phyloP scores from a whole-genome alignment of 2,888 invertebrate species.

The Chironomus riparius region DNA sequence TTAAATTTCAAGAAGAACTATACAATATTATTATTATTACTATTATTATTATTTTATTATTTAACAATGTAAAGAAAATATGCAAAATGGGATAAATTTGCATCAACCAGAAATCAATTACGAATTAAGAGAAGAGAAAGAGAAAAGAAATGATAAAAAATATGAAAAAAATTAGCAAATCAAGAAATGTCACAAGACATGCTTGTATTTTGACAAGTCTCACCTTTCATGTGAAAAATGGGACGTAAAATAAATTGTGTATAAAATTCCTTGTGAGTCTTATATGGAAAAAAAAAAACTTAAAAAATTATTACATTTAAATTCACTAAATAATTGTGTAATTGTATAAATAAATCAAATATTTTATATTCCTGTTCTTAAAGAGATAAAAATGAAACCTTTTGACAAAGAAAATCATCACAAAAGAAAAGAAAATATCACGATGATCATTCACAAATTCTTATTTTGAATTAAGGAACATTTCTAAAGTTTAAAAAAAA shows the following conservation, averaged over 20 bases:
- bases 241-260: background rate
- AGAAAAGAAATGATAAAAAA: constrained; percentile 2
- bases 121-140: background rate
- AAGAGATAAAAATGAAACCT: background rate
- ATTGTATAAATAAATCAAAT: constrained; percentile 14
- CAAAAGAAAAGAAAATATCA: no score
- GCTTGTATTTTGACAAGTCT: background rate
- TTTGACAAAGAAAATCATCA: background rate
- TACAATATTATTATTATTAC: background rate
- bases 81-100: background rate
- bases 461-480: background rate
- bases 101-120: constrained; percentile 12
- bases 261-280: background rate
- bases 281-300: background rate
- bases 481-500: background rate
- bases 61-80: background rate
- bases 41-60: background rate
- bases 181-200: background rate
- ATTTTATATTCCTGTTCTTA: constrained; percentile 21
- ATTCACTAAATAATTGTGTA: constrained; percentile 26
- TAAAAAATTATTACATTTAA: constrained; percentile 23
- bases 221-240: background rate
- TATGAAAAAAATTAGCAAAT: background rate
- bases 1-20: background rate
- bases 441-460: no score